Base-by-base conservation (phyloP, 2,113 vertebrate genomes). In the Siniperca chuatsi region DNA sequence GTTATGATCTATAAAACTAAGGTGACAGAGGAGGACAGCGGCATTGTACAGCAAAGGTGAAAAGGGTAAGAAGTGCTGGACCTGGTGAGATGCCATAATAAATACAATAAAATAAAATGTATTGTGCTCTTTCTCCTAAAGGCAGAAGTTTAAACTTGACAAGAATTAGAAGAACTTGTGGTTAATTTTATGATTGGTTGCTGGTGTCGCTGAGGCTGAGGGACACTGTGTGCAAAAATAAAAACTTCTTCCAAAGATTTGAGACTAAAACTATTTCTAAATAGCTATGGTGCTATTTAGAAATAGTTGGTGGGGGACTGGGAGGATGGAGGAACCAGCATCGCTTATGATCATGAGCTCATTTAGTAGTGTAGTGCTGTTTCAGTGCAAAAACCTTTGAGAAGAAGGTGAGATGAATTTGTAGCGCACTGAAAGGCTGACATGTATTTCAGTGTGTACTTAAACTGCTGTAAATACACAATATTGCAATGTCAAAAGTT, bases 111-210 rank as follows among this genome's bases (percentile, higher is more conserved):
- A 68, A 42, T 20, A 23, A 16, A 48, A 2, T 7, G 13, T 37
- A 16, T 65, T n/a, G 25, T 25, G 7, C 40, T 37, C n/a, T 21
- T 68, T 29, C 15, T 67, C 2, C 15, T 16, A 8, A 72, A 67
- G 21, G 25, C 21, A 64, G 25, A 81, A 57, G 71, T 40, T 48
- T 2, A 12, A 12, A 58, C 16, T 33, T 73, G 20, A 72, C 18
- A 23, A 85, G 16, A 55, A 42, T 52, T n/a, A 40, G 33, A 68
- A 42, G 76, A 75, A 64, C 18, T 58, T 67, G 54, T 69, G 54
- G 70, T 69, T 64, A 0, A 42, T 37, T 64, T 50, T 20, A 21
- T 69, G 25, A 69, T 57, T 18, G 55, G 20, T 21, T 58, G 18
- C n/a, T 64, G 35, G 44, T 37, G 70, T 68, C 6, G 23, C 40